Evolutionary conservation across 2,113 vertebrate species (phyloP), one percentile per base, ranked within the genome.

Genomic region (Climacteris rufus): DNA sequence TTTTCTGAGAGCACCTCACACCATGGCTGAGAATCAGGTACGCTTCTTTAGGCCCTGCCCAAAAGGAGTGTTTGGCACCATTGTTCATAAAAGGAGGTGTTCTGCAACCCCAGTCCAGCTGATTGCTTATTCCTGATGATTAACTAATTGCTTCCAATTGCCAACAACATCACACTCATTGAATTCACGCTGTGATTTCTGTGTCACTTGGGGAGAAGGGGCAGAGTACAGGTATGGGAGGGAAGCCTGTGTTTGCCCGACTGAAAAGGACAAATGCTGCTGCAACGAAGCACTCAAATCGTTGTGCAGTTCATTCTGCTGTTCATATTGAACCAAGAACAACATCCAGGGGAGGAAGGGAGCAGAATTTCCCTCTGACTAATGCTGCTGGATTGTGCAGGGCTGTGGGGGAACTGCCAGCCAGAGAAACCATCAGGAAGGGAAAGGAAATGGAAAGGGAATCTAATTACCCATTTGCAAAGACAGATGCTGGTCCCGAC

Each of bases 391-490:
- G 90, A 88, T 94, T 15, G 12, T 81, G 59, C 64, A 56, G 70
- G 39, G 82, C 90, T 93, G 68, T 0, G 0, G 56, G 54, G 75
- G 64, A 83, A 30, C 56, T 81, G 88, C 83, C 84, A 88, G 88
- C 90, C 79, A 80, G 60, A 90, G 47, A 86, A 93, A 90, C 85
- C 90, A 44, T 70, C 75, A 47, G 71, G 60, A 96, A 52, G 76
- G 60, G 75, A 83, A 80, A 81, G 94, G 83, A 90, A 93, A 78
- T 94, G 82, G 95, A 77, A 88, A 61, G 37, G n/a, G 71, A 95
- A 96, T 96, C 83, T 89, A 87, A 95, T 92, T 95, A 91, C 72
- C 71, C 66, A 77, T 96, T 82, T 95, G 94, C 84, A 70, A 75
- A 93, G 75, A 45, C 74, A 87, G 74, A 82, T 13, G 5, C 44